Percentiles rank a stretch among this genome's conserved stretches.
phyloP scores from a whole-genome alignment of 2,888 invertebrate genomes.

The Eupsilia transversa region DNA sequence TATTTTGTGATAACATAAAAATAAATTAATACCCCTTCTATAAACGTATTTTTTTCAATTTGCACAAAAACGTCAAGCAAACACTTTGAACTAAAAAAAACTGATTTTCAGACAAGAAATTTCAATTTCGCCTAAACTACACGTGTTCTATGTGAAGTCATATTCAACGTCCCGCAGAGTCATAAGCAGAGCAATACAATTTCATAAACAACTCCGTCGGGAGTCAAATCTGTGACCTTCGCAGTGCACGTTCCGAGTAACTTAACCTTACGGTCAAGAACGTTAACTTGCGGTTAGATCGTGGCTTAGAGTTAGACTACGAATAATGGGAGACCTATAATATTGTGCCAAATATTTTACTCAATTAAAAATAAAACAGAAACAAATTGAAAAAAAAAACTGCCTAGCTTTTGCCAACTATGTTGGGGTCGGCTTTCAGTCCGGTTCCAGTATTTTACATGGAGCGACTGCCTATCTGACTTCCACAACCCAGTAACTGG shows the following conservation, averaged over 20 bases:
- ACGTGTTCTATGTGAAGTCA: constrained; percentile 7
- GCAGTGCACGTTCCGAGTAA: constrained; percentile 23
- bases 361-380: no score
- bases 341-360: no score
- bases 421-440: no score
- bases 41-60: no score
- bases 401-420: no score
- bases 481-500: no score
- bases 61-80: not conserved
- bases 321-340: not conserved
- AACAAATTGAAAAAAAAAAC: no score
- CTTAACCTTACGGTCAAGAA: constrained; percentile 50
- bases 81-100: not conserved
- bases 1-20: not conserved
- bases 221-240: constrained; percentile 55
- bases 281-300: constrained; percentile 11
- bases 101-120: not conserved
- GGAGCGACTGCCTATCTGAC: no score
- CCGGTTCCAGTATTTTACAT: no score
- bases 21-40: not conserved
- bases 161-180: constrained; percentile 21
- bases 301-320: not conserved
- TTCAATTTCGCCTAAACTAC: constrained; percentile 14
- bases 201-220: constrained; percentile 51
- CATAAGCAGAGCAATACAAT: constrained; percentile 55